Evolutionary conservation across 2,888 invertebrate species (phyloP).

Genomic region (Trichacis sp.): DNA sequence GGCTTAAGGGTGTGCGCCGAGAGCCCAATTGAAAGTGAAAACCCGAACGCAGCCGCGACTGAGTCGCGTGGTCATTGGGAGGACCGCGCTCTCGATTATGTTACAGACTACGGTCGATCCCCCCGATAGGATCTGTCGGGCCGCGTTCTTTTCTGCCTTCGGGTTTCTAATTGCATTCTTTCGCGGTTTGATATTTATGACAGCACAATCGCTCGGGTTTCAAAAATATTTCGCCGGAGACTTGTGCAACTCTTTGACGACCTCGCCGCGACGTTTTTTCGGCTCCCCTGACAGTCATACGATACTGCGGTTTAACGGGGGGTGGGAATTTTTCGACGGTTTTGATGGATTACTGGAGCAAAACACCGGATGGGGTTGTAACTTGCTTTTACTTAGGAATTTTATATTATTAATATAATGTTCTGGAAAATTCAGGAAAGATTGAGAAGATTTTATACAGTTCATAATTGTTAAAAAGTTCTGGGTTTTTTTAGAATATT

Average conservation of each 20-base stretch:
- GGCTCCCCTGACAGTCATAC: no score
- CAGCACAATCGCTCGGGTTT: not conserved
- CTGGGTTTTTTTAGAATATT: no score
- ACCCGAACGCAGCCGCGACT: slow-evolving; percentile 43
- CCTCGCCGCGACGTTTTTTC: no score
- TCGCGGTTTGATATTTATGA: slow-evolving; percentile 4
- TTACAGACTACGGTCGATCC: slow-evolving; percentile 39
- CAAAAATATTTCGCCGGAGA: not conserved
- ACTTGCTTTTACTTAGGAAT: no score
- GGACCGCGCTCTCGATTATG: slow-evolving; percentile 30
- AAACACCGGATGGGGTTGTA: no score
- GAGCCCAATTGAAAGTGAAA: slow-evolving; percentile 54
- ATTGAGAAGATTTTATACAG: no score
- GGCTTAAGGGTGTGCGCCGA: slow-evolving; percentile 45
- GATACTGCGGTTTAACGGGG: no score
- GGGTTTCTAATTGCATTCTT: slow-evolving; percentile 41
- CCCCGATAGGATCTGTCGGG: slow-evolving; percentile 40
- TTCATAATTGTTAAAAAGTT: no score
- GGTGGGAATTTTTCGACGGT: no score
- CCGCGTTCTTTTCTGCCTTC: slow-evolving; percentile 29
- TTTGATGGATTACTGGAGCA: no score
- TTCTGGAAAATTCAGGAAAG: no score
- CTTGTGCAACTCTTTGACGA: not conserved
- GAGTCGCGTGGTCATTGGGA: slow-evolving; percentile 39
- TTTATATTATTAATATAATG: no score